Conservation (phyloP, 2,113 vertebrate species). For the Phrynosoma platyrhinos region DNA sequence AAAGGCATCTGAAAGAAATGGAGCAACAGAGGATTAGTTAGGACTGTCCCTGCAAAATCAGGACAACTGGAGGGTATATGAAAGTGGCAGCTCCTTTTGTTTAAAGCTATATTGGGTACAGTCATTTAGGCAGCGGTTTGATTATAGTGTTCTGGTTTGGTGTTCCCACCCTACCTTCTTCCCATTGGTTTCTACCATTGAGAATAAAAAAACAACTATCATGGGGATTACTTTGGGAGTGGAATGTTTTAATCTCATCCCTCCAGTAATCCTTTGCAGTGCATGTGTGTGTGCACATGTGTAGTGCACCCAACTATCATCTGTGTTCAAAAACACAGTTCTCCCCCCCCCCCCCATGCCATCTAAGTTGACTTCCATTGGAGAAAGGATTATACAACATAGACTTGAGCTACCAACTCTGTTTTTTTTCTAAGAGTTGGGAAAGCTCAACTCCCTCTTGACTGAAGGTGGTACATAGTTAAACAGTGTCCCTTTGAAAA, state of each 20-base stretch:
- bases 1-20: no score
- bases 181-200: background rate
- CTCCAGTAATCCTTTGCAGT: no score
- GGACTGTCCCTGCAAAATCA: no score
- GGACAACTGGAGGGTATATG: no score
- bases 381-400: background rate
- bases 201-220: no score
- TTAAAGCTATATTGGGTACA: background rate
- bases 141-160: background rate
- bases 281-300: no score
- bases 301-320: no score
- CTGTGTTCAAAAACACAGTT: background rate
- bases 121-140: background rate
- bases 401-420: background rate
- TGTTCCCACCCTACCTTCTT: background rate
- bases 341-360: no score
- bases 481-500: conserved; percentile 54
- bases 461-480: background rate
- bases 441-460: background rate
- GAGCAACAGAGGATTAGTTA: no score
- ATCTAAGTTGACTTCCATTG: background rate
- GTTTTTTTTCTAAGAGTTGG: background rate
- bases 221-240: no score
- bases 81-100: background rate
- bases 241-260: no score